Base-by-base conservation (phyloP, 2,113 vertebrate genomes). In the Pseudopipra pipra region DNA sequence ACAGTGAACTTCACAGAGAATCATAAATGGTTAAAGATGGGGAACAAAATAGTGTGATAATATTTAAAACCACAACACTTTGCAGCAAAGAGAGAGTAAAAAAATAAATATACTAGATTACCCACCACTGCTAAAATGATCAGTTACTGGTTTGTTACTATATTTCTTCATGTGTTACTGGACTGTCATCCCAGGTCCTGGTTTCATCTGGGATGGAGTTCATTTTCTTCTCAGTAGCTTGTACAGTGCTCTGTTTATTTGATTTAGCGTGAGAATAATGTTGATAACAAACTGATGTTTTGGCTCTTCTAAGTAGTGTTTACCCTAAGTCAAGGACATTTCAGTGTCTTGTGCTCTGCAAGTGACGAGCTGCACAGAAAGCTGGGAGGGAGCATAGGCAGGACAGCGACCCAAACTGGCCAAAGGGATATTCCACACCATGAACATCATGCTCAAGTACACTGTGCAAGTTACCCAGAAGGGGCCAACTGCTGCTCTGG, bases 341-440 rank as follows among this genome's bases (percentile, higher is more conserved):
- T 54, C 65, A 39, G 55, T 1, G 1, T n/a, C 28, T 70, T 3
- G 0, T 39, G 73, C 23, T 70, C 27, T 54, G 27, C 23, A 44
- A 77, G 37, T 33, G 55, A 70, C 33, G 43, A 78, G 22, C 18
- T 54, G 37, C 63, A 68, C 46, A 52, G 28, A 54, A 70, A 70
- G 11, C 7, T 68, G 33, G 9, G 46, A 44, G 18, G 37, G 18
- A 87, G 22, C 21, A 52, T 0, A 43, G 72, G 16, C 46, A 76
- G 37, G 27, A 52, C 1, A 77, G 17, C 27, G 25, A 37, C 8
- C 31, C 25, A 27, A 59, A 59, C 17, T 44, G 37, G 21, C 17
- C 25, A 59, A 68, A 77, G 25, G 21, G 31, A 33, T 52, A 44
- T 22, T 68, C 33, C 14, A 5, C 27, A 52, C 6, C 22, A 37